Percentiles rank a stretch among this genome's conserved stretches.
Evolutionary conservation across 30 jellyfish, hydroid and myxozoan species (phyloP).

Genomic region (Aurelia aurita): DNA sequence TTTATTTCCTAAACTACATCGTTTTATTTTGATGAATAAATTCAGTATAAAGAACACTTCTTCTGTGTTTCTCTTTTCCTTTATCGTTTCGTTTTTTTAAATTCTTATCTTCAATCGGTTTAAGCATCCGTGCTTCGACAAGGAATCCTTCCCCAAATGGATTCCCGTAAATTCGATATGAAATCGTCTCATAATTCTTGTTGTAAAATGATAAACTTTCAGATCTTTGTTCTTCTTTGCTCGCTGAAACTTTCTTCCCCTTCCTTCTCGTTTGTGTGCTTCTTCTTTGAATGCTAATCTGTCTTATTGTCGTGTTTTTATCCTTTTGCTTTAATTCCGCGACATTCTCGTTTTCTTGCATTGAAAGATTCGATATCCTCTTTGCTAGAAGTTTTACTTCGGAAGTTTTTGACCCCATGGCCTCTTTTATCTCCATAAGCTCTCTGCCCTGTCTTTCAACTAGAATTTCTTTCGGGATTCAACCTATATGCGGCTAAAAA

Average conservation of each 20-base stretch:
- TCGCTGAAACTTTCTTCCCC: background rate
- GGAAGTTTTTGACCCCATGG: no score
- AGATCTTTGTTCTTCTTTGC: conserved; percentile 1
- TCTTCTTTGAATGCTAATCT: background rate
- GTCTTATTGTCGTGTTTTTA: background rate
- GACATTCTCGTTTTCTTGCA: no score
- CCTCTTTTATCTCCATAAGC: no score
- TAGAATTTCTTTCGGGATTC: no score
- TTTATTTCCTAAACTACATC: no score
- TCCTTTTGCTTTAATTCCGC: no score
- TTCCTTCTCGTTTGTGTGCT: background rate
- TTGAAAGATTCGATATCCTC: no score
- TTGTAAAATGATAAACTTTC: background rate
- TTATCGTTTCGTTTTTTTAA: background rate
- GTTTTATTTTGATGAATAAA: no score
- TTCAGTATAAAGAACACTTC: no score
- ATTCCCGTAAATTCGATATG: conserved; percentile 68
- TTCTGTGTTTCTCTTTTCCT: conserved; percentile 7
- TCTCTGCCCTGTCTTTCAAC: no score
- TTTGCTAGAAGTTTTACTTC: no score
- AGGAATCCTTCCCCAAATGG: conserved; percentile 68
- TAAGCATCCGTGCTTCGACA: conserved; percentile 45
- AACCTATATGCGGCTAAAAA: no score
- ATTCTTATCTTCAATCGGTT: conserved; percentile 8
- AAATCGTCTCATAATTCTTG: conserved; percentile 43